phyloP scores from a whole-genome alignment of 2,797 vertebrate species.

The Acipenser transmontanus region DNA sequence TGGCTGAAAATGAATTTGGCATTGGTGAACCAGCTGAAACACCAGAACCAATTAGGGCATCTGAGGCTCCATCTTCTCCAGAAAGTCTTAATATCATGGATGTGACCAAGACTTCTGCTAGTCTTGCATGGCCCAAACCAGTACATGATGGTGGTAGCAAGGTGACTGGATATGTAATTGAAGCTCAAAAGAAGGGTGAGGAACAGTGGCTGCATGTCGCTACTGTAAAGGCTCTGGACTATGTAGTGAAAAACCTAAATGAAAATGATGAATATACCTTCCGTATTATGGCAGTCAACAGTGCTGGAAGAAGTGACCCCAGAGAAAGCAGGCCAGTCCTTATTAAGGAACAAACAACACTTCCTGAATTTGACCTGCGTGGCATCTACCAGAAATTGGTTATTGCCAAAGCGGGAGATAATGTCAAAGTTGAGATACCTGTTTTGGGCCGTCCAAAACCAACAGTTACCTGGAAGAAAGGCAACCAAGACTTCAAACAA shows the following conservation, averaged over 20 bases:
- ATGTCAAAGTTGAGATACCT: constrained; percentile 96
- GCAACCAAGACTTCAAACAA: constrained; percentile 74
- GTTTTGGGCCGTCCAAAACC: constrained; percentile 89
- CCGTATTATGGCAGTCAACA: constrained; percentile 93
- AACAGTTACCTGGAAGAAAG: constrained; percentile 88
- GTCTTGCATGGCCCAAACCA: constrained; percentile 92
- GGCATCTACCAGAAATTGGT: constrained; percentile 85
- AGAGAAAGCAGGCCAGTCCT: constrained; percentile 80
- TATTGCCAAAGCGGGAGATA: constrained; percentile 86
- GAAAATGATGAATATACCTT: constrained; percentile 95
- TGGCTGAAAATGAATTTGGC: constrained; percentile 94
- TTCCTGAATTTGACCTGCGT: constrained; percentile 88
- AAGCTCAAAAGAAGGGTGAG: constrained; percentile 90
- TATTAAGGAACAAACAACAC: constrained; percentile 81
- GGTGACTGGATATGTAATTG: constrained; percentile 91
- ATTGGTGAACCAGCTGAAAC: constrained; percentile 91
- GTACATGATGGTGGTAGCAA: constrained; percentile 93
- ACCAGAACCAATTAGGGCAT: constrained; percentile 81
- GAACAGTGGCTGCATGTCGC: constrained; percentile 89
- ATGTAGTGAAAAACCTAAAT: constrained; percentile 83
- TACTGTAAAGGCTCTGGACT: constrained; percentile 83
- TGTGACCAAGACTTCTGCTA: constrained; percentile 82
- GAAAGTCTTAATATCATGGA: constrained; percentile 87
- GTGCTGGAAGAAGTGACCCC: constrained; percentile 84
- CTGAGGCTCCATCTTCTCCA: constrained; percentile 86